These are phyloP conservation scores for Leptinotarsa peninsularis DNA, from an alignment of 2,888 invertebrate genomes.

Conservation along the genomic window DNA sequence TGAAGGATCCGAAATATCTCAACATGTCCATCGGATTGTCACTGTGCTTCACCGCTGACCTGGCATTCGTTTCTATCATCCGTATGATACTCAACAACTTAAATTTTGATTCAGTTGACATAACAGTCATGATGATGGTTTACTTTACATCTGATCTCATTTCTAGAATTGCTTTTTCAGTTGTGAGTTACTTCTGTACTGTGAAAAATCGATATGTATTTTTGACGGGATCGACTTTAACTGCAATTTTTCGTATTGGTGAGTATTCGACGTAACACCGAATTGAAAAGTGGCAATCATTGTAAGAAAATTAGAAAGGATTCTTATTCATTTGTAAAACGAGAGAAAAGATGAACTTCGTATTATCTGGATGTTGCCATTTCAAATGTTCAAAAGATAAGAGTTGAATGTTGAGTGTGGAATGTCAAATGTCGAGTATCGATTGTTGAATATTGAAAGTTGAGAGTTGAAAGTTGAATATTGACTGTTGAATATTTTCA, in stretches of 20 bases:
- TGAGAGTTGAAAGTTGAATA: no score
- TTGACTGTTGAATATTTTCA: no score
- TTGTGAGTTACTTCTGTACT: slow-evolving; percentile 72
- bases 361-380: no score
- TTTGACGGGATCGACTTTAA: slow-evolving; percentile 74
- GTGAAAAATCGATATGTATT: slow-evolving; percentile 76
- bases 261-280: slow-evolving; percentile 53
- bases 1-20: slow-evolving; percentile 74
- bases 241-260: slow-evolving; percentile 78
- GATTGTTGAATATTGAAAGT: no score
- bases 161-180: slow-evolving; percentile 74
- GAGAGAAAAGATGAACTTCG: no score
- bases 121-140: slow-evolving; percentile 77
- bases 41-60: slow-evolving; percentile 76
- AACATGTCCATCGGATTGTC: slow-evolving; percentile 79
- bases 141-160: slow-evolving; percentile 77
- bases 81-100: slow-evolving; percentile 74
- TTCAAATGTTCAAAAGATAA: no score
- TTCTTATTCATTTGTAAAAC: no score
- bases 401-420: no score
- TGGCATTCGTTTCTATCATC: slow-evolving; percentile 77
- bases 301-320: no score
- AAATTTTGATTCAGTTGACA: slow-evolving; percentile 71
- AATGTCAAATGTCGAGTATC: no score
- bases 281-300: no score